Evolutionary conservation across 2,113 vertebrate genomes (phyloP), one percentile per base, ranked within the genome.

Genomic region (Actenoides hombroni): DNA sequence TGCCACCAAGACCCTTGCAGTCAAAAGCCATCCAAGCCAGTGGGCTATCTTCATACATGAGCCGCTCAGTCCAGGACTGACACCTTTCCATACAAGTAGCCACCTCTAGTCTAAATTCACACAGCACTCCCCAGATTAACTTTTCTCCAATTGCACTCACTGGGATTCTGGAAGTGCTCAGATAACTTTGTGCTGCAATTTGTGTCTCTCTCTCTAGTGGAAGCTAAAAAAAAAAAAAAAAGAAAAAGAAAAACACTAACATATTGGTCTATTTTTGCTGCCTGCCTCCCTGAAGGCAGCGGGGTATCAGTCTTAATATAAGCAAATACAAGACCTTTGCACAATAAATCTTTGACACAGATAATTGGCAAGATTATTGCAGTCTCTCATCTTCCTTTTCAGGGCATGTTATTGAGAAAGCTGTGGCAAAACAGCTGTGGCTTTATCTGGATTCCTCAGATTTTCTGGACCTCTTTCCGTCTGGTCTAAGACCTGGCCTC

Each of bases 361-460:
- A 93, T 85, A 95, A 94, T 49, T 96, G 86, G 86, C 88, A 95
- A 93, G 76, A 91, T 88, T 73, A 65, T 56, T 93, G 65, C 69
- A 81, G 76, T 56, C 51, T 81, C 95, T 90, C 96, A 95, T 93
- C 95, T 94, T 96, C 94, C 94, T 96, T 97, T 96, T 96, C 74
- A 84, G 88, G 88, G 20, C 69, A 94, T 93, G 92, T 93, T 96
- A 92, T 90, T 95, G 84, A 94, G 83, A 95, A 95, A 92, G 82
- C 54, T 85, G 63, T 83, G 63, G 78, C 94, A 96, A 96, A 95
- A 94, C 77, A 95, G 65, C 46, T 94, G 84, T 28, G 91, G 87
- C 77, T 96, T 95, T 95, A 96, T 95, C 96, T 91, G 68, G 95
- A 97, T 97, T 95, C 89, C 87, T 92, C 82, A 86, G 68, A 97